Base-by-base conservation (phyloP, 2,797 vertebrate species). In the Stomatorhinus walkeri region DNA sequence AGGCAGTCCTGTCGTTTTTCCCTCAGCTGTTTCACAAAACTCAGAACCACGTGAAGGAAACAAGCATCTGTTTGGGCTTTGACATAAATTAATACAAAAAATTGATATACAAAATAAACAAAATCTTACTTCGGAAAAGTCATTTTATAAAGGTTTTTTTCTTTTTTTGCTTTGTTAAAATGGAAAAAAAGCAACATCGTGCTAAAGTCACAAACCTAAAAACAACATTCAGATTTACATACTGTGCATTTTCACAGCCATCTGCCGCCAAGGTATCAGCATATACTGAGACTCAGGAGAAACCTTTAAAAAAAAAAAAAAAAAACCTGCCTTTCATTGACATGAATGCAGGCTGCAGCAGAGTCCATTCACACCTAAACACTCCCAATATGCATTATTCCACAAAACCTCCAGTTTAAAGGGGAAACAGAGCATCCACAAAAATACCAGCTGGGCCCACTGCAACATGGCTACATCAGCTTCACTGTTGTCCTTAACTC, bases 171-270 rank as follows among this genome's bases (percentile, higher is more conserved):
- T 89, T 90, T 91, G 54, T 90, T 89, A 91, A 88, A 93, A 90
- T 91, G 92, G 91, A 19, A 90, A 91, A 68, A 91, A 92, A 92
- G 28, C 88, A 93, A 93, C 87, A 84, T 93, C 93, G 94, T 94
- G 93, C 94, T 94, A 91, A 92, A 93, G 92, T 91, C 93, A 93
- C 91, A 93, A 84, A 92, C 93, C 93, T 91, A 92, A 91, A 91
- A 92, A 93, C 92, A 92, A 93, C 92, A 93, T 93, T 93, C 91
- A 93, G 94, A 94, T 94, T 89, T 94, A 94, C 93, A 94, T 90
- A 92, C 88, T 92, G 90, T 93, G 92, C 90, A 91, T 91, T 89
- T 90, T 90, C 89, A 90, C 91, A 89, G 72, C 48, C 92, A 89
- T 91, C 90, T 89, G 91, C 88, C 92, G 90, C 88, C 89, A 89